A percentile compares a stretch with the other conserved stretches of the same genome.
These are phyloP conservation scores for Cydia splendana DNA, from an alignment of 1,140 invertebrate genomes.

Conservation along the genomic window DNA sequence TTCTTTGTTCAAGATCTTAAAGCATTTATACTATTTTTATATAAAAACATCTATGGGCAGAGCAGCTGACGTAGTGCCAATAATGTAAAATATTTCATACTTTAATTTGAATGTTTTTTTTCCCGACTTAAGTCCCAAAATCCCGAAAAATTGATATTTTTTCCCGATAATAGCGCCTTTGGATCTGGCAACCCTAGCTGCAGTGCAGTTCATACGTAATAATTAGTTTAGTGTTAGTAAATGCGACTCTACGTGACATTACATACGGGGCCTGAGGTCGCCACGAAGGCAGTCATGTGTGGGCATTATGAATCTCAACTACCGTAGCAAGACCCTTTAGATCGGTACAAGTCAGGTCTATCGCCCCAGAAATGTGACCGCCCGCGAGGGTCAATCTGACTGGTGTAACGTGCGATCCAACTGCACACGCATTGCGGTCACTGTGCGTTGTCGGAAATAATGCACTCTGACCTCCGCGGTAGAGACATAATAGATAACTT, in stretches of 20 bases:
- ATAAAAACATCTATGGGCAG: no score
- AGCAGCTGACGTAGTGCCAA: no score
- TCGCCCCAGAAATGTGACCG: not conserved
- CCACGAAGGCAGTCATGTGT: slow-evolving; percentile 45
- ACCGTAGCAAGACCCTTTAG: not conserved
- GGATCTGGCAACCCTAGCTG: no score
- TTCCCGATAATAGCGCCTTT: no score
- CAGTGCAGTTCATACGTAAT: not conserved
- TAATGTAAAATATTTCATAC: no score
- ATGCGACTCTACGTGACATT: slow-evolving; percentile 61
- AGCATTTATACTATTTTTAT: no score
- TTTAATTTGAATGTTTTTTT: no score
- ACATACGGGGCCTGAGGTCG: slow-evolving; percentile 53
- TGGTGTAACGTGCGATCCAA: slow-evolving; percentile 6
- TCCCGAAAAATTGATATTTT: no score
- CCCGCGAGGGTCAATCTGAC: not conserved
- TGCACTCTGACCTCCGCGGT: slow-evolving; percentile 24
- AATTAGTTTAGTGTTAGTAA: slow-evolving; percentile 37
- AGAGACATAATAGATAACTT: slow-evolving; percentile 13
- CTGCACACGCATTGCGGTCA: not conserved
- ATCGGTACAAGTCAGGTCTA: not conserved
- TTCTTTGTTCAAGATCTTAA: no score
- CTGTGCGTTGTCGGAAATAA: slow-evolving; percentile 10
- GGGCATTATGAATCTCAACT: slow-evolving; percentile 20
- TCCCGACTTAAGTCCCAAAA: no score